phyloP scores from a whole-genome alignment of 2,797 vertebrate species.

The Philypnodon macrostomus region DNA sequence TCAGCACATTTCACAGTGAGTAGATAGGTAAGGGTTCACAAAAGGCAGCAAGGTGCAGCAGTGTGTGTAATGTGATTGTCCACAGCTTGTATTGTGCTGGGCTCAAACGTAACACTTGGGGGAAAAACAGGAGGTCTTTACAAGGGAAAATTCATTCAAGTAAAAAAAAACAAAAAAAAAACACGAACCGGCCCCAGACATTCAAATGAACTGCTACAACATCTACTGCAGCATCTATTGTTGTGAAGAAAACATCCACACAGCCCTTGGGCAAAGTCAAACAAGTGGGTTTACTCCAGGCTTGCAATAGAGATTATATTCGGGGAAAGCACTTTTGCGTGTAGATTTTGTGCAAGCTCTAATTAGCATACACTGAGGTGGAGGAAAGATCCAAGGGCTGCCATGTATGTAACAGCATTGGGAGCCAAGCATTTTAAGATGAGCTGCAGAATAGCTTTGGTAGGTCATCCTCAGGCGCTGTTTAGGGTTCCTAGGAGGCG shows the following conservation, averaged over 20 bases:
- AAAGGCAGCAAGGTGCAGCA: slow-evolving; percentile 37
- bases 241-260: slow-evolving; percentile 22
- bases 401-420: slow-evolving; percentile 44
- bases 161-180: slow-evolving; percentile 40
- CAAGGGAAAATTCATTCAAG: slow-evolving; percentile 42
- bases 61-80: slow-evolving; percentile 64
- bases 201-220: slow-evolving; percentile 33
- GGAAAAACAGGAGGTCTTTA: slow-evolving; percentile 30
- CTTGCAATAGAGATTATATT: slow-evolving; percentile 40
- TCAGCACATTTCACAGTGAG: slow-evolving; percentile 57
- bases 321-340: slow-evolving; percentile 44
- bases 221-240: slow-evolving; percentile 28
- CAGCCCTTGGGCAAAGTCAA: slow-evolving; percentile 54
- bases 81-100: slow-evolving; percentile 49
- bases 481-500: slow-evolving; percentile 17
- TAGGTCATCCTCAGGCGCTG: slow-evolving; percentile 17
- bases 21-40: slow-evolving; percentile 43
- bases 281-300: slow-evolving; percentile 39
- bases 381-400: slow-evolving; percentile 37
- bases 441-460: slow-evolving; percentile 18
- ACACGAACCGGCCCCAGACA: slow-evolving; percentile 25
- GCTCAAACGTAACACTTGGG: slow-evolving; percentile 16
- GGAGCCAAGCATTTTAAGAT: slow-evolving; percentile 21
- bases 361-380: slow-evolving; percentile 38
- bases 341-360: slow-evolving; percentile 42